A percentile compares a stretch with the other conserved stretches of the same genome.
Evolutionary conservation across 92 coral and sea anemone genomes (phyloP).

Genomic region (Heteractis magnifica): DNA sequence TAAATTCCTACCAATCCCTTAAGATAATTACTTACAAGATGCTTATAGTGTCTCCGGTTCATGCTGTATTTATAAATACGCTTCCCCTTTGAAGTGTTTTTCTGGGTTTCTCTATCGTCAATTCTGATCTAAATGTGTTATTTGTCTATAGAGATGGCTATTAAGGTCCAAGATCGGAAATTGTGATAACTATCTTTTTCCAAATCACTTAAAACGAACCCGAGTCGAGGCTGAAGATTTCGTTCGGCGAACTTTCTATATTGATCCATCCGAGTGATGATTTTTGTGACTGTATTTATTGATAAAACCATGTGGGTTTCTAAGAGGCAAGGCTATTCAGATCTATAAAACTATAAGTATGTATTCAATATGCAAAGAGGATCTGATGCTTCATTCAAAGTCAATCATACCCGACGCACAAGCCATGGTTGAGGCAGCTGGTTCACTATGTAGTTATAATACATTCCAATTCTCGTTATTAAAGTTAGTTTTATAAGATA

Average conservation of each 20-base stretch:
- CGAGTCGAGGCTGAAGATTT: neutral
- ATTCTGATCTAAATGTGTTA: neutral
- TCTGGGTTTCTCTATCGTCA: neutral
- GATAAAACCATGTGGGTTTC: neutral
- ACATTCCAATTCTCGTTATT: too few relatives aligned
- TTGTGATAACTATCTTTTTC: neutral
- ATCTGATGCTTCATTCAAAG: too few relatives aligned
- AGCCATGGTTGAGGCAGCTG: too few relatives aligned
- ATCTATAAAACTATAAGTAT: too few relatives aligned
- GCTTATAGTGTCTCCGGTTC: neutral
- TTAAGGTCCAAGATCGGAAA: neutral
- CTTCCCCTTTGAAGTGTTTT: neutral
- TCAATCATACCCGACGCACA: too few relatives aligned
- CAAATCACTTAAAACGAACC: neutral
- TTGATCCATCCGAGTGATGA: neutral
- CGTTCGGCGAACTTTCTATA: neutral
- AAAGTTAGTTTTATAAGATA: too few relatives aligned
- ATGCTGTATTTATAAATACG: neutral
- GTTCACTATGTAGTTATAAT: too few relatives aligned
- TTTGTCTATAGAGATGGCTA: neutral
- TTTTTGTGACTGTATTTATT: neutral
- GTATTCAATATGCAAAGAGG: too few relatives aligned
- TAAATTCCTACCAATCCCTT: neutral
- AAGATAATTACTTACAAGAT: neutral
- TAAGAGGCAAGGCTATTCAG: too few relatives aligned